These are phyloP conservation scores for Lutjanus argentimaculatus DNA, from an alignment of 2,797 vertebrate genomes.

Conservation along the genomic window DNA sequence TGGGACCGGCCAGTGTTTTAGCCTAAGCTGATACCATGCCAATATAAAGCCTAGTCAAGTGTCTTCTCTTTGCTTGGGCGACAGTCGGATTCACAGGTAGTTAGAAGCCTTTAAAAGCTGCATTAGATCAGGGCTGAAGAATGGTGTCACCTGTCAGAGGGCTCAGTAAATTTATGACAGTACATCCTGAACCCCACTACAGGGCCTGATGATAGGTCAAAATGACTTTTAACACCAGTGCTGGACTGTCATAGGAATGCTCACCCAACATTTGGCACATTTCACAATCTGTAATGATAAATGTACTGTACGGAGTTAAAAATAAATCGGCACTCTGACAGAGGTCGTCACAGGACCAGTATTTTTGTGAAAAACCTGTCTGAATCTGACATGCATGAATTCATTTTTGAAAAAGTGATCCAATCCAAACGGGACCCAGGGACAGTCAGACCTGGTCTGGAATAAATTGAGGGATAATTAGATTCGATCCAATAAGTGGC, in stretches of 20 bases:
- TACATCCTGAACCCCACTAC: neutral
- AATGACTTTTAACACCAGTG: neutral
- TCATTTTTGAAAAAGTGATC: neutral
- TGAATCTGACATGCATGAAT: neutral
- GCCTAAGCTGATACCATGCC: neutral
- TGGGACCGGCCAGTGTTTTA: neutral
- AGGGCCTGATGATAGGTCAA: neutral
- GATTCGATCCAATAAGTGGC: too few species aligned
- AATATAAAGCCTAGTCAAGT: neutral
- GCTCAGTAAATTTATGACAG: constrained; percentile 6
- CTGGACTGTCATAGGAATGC: neutral
- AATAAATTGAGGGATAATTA: too few species aligned
- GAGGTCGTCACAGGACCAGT: neutral
- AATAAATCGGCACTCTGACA: neutral
- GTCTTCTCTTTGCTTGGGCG: neutral
- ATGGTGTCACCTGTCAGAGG: constrained; percentile 13
- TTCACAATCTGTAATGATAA: neutral
- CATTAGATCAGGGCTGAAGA: constrained; percentile 17
- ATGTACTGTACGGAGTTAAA: neutral
- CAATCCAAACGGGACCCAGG: neutral
- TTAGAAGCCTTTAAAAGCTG: neutral
- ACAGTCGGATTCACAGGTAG: neutral
- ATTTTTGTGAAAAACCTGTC: neutral
- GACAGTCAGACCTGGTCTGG: neutral
- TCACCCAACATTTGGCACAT: neutral